These are phyloP conservation scores for Onthophagus taurus DNA, from an alignment of 1,140 invertebrate genomes.

Conservation along the genomic window DNA sequence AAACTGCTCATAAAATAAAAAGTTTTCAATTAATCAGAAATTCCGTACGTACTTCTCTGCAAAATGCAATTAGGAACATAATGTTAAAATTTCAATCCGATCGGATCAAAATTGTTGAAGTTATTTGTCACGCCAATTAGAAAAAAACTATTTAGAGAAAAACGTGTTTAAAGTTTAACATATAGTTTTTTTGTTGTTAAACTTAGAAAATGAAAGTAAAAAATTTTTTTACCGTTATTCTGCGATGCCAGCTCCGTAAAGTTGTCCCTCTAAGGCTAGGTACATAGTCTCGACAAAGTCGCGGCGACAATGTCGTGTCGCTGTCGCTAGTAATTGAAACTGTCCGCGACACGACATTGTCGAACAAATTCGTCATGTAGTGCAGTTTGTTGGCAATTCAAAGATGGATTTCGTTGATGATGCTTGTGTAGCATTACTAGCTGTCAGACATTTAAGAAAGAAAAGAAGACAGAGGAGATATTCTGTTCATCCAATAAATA, in stretches of 20 bases:
- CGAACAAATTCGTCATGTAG: no score
- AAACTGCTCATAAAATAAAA: constrained; percentile 6
- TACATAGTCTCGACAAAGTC: no score
- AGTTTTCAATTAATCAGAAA: constrained; percentile 5
- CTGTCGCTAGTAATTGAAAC: no score
- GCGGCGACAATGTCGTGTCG: no score
- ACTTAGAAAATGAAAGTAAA: background rate
- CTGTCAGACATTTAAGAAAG: no score
- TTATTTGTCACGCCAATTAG: background rate
- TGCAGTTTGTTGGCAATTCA: no score
- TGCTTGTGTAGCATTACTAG: no score
- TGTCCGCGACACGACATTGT: no score
- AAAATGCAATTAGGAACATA: constrained; percentile 1
- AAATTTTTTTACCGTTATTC: background rate
- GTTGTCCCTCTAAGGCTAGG: background rate
- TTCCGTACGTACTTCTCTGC: constrained; percentile 1
- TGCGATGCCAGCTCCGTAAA: no score
- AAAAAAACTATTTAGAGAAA: background rate
- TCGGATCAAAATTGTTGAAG: background rate
- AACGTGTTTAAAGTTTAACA: background rate
- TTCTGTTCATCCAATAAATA: no score
- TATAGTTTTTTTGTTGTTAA: background rate
- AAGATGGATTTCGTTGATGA: no score
- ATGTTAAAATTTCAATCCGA: background rate
- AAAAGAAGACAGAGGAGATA: no score